Evolutionary conservation across 2,888 invertebrate genomes (phyloP), one percentile per base, ranked within the genome.

Genomic region (Ceramica pisi): DNA sequence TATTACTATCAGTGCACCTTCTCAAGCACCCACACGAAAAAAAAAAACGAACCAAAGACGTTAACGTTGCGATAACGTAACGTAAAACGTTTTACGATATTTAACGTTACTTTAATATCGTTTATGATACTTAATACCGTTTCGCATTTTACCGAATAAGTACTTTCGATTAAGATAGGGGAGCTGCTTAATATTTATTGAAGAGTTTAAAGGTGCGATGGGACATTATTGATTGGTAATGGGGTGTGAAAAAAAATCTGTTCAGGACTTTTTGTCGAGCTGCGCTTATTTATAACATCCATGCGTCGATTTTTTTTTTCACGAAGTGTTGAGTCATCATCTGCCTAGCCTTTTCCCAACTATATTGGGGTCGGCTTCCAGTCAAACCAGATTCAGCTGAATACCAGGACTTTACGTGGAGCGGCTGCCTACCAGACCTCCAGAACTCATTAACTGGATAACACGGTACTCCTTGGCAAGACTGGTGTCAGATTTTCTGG

Each of bases 21-120:
- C 67, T 80, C 56, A 73, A 79, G 53, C 60, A 71, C 66, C 63
- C 35, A 62, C 60, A 64, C 60, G 82, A 77, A 80, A 80, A 78
- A 78, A 80, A 65, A 78, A 78, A 80, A 65, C 70, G 67, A 57
- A 78, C 71, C 73, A 70, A 79, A 64, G 66, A 62, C 83, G 84
- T 88, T 87, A 87, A 71, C 84, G 82, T 81, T 59, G 78, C 84
- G 88, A 86, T 90, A 90, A 87, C 82, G 88, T 67, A 67, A 68
- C 74, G 71, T 76, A 83, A 88, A 90, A 86, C 85, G 90, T 85
- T 91, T 90, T 90, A 86, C 89, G 85, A 90, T 91, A 91, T 81
- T 83, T 76, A 57, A 57, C 38, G 57, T 57, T 38, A 57, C 21
- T 57, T 57, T 57, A 78, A 80, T 80, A 80, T 56, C 85, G 70